Evolutionary conservation across 1,140 invertebrate genomes (phyloP), one percentile per base, ranked within the genome.

Genomic region (Anagrus nilaparvatae): DNA sequence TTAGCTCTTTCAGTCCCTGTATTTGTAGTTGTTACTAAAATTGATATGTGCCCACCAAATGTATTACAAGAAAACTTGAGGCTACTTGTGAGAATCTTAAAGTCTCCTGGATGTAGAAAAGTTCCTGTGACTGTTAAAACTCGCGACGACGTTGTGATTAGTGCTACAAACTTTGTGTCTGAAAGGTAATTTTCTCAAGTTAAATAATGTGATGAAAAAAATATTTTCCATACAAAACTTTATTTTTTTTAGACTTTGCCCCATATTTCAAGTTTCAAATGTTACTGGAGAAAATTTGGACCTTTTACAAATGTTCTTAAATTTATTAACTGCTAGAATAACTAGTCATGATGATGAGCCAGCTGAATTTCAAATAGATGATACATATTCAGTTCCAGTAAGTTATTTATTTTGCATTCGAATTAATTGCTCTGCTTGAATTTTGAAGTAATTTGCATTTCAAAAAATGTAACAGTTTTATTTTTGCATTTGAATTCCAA

Each of bases 251-350:
- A 93, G 89, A 56, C 75, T 99, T 53, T 99, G 96, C 71, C 96
- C 96, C 38, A 97, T 99, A 57, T 99, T 99, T 72, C 93, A 97
- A 85, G 87, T 99, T 28, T 98, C 95, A 3, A 99, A 99, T 71
- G 95, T 99, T n/a, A 87, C 77, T 12, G 96, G 96, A 4, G 85
- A 94, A 62, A 98, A 99, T 75, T 73, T 99, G 44, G 76, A 87
- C 59, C 72, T 97, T 43, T 70, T 99, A 31, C 96, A 95, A 65
- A 95, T 89, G 80, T 99, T 99, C 73, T 73, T 99, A 29, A 99
- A 99, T 74, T 73, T 99, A 43, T 64, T 99, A 49, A 93, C 92
- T 47, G 91, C 93, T 13, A 72, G 91, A 50, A 85, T 89, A 68
- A 79, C 83, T 44, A 82, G 82, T 57, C 79, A 82, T 40, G 84